Conservation (phyloP, 2,888 invertebrate species). For the Resseliella maxima region DNA sequence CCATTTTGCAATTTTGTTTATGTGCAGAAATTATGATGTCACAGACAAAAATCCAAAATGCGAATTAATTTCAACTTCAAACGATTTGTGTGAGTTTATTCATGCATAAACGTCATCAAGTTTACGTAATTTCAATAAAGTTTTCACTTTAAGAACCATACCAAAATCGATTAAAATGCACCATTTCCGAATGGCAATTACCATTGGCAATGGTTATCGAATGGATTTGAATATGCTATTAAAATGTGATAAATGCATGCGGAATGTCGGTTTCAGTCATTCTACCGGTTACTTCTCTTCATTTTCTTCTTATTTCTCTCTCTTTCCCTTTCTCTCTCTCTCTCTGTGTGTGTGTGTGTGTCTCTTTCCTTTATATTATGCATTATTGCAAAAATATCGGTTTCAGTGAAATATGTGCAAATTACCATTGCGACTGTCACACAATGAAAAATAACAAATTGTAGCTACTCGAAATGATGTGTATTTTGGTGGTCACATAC, state of each 20-base stretch:
- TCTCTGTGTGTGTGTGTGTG: too few species aligned
- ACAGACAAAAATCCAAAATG: background rate
- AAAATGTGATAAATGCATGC: background rate
- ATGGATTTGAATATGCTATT: background rate
- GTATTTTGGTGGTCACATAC: background rate
- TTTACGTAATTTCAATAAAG: background rate
- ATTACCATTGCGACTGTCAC: background rate
- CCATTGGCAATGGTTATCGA: background rate
- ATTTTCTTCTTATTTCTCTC: background rate
- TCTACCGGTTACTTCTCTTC: background rate
- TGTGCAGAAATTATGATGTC: constrained; percentile 13
- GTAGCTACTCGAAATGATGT: background rate
- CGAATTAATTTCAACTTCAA: background rate
- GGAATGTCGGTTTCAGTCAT: background rate
- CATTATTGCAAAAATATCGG: background rate
- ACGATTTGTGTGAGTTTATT: background rate
- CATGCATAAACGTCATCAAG: background rate
- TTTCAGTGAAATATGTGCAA: background rate
- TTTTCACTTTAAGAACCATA: background rate
- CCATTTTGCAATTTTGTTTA: background rate
- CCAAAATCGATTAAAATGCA: background rate
- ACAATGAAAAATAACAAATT: background rate
- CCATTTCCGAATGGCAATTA: background rate
- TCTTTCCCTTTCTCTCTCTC: too few species aligned
- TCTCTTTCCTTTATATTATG: too few species aligned